Base-by-base conservation (phyloP, 2,888 invertebrate species). In the Dolichopus griseipennis region DNA sequence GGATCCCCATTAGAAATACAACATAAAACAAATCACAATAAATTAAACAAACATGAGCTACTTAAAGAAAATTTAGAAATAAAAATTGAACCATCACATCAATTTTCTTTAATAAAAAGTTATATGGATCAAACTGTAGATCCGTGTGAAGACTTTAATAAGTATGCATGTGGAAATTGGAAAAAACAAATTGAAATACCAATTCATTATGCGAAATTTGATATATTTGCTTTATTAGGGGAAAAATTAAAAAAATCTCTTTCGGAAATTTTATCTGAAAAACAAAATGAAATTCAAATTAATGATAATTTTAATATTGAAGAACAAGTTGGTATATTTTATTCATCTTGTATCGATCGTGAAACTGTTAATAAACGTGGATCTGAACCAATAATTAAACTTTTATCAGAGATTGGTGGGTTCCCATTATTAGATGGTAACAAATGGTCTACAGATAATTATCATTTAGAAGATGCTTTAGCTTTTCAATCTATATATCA, bases 131-230 rank as follows among this genome's bases (percentile, higher is more conserved):
- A 63, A 4, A 66, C 69, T 0, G 68, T 67, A 5, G 61, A 71
- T 66, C 72, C 72, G 0, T 72, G 72, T 65, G 69, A 70, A 33
- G 70, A 72, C 65, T 72, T 72, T 18, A 70, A 72, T 27, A 68
- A 72, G 67, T 72, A 71, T 34, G 27, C 27, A 27, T 27, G 27
- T 27, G 27, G 27, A 5, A 72, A 71, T 65, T 72, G 72, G 70
- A 69, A 71, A 22, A 65, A 37, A 6, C 63, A 69, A 3, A 27
- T 71, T 61, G 71, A 72, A 1, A 72, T 72, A 37, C 72, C 72
- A 15, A 70, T 69, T 15, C 70, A 73, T 65, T 68, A 66, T 20
- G 68, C 69, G 0, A 71, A 70, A 61, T 68, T 70, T 43, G 66
- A 71, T 1, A 67, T 72, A 37, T 72, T 72, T 21, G 61, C 65